Evolutionary conservation across 2,113 vertebrate genomes (phyloP), one percentile per base, ranked within the genome.

Genomic region (Rhadina sibilatrix): DNA sequence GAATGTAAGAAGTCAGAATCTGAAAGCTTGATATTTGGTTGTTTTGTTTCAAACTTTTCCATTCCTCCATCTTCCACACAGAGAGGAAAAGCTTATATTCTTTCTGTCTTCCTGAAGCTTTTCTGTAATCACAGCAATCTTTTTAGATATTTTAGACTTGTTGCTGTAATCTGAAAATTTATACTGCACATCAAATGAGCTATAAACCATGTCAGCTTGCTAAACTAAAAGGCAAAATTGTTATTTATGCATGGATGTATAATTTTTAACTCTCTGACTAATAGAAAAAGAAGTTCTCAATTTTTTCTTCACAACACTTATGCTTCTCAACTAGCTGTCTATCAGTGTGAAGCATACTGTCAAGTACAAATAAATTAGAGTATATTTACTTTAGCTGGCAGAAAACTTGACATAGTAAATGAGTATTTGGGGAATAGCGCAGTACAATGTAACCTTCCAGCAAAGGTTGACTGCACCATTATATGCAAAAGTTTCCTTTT

Each of bases 301-400:
- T 9, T 25, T 95, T 94, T 91, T 80, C 27, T 87, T 95, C 44
- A 71, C 27, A 82, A 84, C 38, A 68, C 2, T 78, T 76, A 61
- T 5, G 0, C 10, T 93, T 74, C 30, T 95, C 42, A 92, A 33
- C 10, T 72, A 87, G 21, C 21, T 97, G 76, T 63, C 46, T 93
- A 40, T 89, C 61, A 78, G 4, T 35, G 14, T 83, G 60, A 88
- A 93, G 49, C 15, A 57, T 50, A 71, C 69, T 27, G 21, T 71
- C 65, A 94, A 90, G 37, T 47, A 53, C 12, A 93, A 77, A 92
- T 93, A 94, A 93, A 86, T 94, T 82, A 76, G 30, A 81, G 89
- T 75, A 47, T 10, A 89, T 64, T 78, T 95, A 81, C 30, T 88
- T 63, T 85, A 52, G 11, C 17, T 81, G 53, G 23, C 53, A 94